Percentiles rank a stretch among this genome's conserved stretches.
phyloP scores from a whole-genome alignment of 2,888 invertebrate genomes.

The Oasisia sp. region DNA sequence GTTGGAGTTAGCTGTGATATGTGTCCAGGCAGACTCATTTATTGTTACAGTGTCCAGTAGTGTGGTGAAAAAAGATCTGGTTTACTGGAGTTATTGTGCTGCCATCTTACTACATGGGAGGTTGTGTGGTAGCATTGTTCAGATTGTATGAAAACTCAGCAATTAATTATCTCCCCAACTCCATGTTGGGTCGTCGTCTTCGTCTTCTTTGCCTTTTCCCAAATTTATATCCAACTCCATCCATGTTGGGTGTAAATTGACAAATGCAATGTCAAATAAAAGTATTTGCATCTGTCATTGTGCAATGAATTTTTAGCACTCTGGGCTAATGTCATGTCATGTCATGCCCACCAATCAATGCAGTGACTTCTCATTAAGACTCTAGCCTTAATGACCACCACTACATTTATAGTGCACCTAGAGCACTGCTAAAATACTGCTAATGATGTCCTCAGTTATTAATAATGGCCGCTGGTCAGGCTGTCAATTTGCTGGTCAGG shows the following conservation, averaged over 20 bases:
- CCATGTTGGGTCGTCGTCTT: constrained; percentile 3
- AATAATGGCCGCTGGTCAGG: background rate
- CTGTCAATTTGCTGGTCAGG: background rate
- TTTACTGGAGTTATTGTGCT: background rate
- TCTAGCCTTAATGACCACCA: background rate
- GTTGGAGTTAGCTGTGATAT: background rate
- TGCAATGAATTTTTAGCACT: background rate
- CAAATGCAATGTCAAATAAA: background rate
- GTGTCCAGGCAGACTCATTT: background rate
- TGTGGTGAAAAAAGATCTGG: background rate
- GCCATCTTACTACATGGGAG: background rate
- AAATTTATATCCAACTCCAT: too few species aligned
- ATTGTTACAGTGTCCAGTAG: background rate
- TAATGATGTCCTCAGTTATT: constrained; percentile 17
- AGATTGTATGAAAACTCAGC: too few species aligned
- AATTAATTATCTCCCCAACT: background rate
- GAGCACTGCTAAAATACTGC: background rate
- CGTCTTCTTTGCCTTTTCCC: too few species aligned
- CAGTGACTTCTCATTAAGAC: background rate
- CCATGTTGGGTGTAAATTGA: background rate
- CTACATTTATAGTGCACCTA: background rate
- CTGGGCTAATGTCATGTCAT: background rate
- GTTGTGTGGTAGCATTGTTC: too few species aligned
- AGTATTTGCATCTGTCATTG: background rate
- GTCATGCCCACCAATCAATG: background rate